Base-by-base conservation (phyloP, 2,888 invertebrate species). In the Morpho deidamia region DNA sequence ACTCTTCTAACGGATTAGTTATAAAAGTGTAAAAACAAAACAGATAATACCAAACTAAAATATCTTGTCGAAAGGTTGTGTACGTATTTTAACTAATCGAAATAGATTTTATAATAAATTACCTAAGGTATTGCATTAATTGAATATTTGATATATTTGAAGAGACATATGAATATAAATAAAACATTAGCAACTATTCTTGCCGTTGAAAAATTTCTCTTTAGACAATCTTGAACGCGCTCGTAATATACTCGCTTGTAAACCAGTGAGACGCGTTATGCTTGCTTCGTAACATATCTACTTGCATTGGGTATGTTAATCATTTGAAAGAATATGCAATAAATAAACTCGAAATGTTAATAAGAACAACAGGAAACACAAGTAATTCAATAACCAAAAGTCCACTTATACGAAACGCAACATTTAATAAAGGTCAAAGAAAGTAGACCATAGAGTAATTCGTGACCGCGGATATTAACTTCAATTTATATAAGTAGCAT, bases 401-500 rank as follows among this genome's bases (percentile, higher is more conserved):
- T 23, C 5, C 35, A 37, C n/a, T n/a, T n/a, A n/a, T n/a, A n/a
- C 44, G 33, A 44, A 12, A 7, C 9, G 34, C 32, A n/a, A n/a
- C n/a, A 8, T 8, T 44, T 43, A 35, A 33, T 11, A 41, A 4
- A 46, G 45, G 45, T 40, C 46, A 11, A 46, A 50, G 42, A 46
- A 50, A 55, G 51, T 55, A 52, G 44, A 70, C 75, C 72, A 75
- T 44, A 34, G 33, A 52, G 45, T 48, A 53, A 47, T 23, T 50
- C 44, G 70, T 71, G 74, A 71, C 71, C 74, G 59, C 63, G 65
- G 60, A 65, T 76, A 80, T 84, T 78, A 75, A 78, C 78, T 74
- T 78, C 72, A 82, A 82, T 85, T 81, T 78, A 81, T 80, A 74
- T 74, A 82, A 82, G 73, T 83, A 79, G 68, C 83, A 75, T 78